Evolutionary conservation across 2,888 invertebrate genomes (phyloP).

Genomic region (Protonemura montana): DNA sequence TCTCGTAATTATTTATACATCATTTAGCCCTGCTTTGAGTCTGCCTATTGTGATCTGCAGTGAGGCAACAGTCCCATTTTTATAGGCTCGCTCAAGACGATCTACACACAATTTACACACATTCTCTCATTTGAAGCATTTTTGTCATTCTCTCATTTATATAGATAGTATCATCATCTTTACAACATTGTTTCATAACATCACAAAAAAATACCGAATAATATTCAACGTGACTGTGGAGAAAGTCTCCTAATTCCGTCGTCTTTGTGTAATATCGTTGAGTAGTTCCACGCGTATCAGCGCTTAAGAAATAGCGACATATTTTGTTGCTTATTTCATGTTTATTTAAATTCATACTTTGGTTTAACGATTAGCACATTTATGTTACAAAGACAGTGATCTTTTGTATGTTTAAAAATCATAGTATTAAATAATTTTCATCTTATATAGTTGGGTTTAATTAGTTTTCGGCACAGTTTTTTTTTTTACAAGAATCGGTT

Average conservation of each 20-base stretch:
- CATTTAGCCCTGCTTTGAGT: not conserved
- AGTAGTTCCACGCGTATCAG: not conserved
- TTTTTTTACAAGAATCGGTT: slow-evolving; percentile 7
- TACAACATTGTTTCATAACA: slow-evolving; percentile 8
- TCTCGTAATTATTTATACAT: slow-evolving; percentile 1
- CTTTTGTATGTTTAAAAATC: not conserved
- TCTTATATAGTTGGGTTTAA: not conserved
- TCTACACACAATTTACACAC: slow-evolving; percentile 2
- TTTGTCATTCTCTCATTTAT: slow-evolving; percentile 40
- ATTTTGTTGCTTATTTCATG: not conserved
- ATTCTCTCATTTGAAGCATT: slow-evolving; percentile 41
- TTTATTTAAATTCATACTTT: slow-evolving; percentile 26
- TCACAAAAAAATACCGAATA: slow-evolving; percentile 23
- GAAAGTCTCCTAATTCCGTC: too few species aligned
- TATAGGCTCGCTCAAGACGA: not conserved
- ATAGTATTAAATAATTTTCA: not conserved
- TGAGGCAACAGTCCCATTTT: not conserved
- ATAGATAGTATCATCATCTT: slow-evolving; percentile 33
- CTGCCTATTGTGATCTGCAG: slow-evolving; percentile 16
- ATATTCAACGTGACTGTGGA: not conserved
- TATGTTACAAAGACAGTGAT: slow-evolving; percentile 31
- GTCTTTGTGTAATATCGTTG: not conserved
- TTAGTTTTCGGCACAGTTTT: slow-evolving; percentile 3
- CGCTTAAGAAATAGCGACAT: not conserved
- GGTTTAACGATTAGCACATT: slow-evolving; percentile 44